Conservation (phyloP, 2,888 invertebrate genomes). For the Actias luna region DNA sequence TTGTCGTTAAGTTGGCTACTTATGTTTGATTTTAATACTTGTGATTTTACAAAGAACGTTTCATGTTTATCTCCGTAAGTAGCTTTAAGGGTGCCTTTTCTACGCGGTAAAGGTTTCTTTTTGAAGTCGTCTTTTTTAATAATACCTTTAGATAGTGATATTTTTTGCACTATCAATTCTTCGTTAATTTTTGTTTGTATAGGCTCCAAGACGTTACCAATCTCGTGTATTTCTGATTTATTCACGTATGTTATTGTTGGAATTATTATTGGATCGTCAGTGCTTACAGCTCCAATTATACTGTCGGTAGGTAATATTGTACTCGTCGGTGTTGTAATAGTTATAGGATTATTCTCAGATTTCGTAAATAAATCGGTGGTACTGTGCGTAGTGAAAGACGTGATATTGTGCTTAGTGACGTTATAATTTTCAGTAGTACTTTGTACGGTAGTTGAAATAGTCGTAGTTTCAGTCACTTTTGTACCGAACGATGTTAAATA, state of each 20-base stretch:
- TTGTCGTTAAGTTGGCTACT: not conserved
- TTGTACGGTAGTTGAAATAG: not conserved
- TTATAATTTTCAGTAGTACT: slow-evolving; percentile 20
- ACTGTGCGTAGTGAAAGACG: not conserved
- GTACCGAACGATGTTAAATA: slow-evolving; percentile 26
- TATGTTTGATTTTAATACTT: slow-evolving; percentile 22
- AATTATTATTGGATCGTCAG: slow-evolving; percentile 58
- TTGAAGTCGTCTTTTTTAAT: slow-evolving; percentile 58
- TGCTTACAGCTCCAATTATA: slow-evolving; percentile 6
- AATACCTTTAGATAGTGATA: slow-evolving; percentile 39
- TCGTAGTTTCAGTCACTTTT: slow-evolving; percentile 23
- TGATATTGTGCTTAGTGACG: slow-evolving; percentile 16
- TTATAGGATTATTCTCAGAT: slow-evolving; percentile 20
- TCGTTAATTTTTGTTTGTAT: slow-evolving; percentile 47
- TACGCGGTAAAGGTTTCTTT: slow-evolving; percentile 65
- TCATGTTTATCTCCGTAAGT: slow-evolving; percentile 78
- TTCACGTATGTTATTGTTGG: slow-evolving; percentile 53
- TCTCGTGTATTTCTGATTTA: slow-evolving; percentile 36
- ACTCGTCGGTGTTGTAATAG: slow-evolving; percentile 16
- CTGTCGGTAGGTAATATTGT: slow-evolving; percentile 12
- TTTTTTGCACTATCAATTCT: slow-evolving; percentile 64
- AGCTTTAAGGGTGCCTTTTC: slow-evolving; percentile 75
- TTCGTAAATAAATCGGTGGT: slow-evolving; percentile 17
- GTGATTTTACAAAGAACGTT: slow-evolving; percentile 52
- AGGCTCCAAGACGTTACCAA: slow-evolving; percentile 60